Conservation (phyloP, 2,113 vertebrate species). For the Carlito syrichta region DNA sequence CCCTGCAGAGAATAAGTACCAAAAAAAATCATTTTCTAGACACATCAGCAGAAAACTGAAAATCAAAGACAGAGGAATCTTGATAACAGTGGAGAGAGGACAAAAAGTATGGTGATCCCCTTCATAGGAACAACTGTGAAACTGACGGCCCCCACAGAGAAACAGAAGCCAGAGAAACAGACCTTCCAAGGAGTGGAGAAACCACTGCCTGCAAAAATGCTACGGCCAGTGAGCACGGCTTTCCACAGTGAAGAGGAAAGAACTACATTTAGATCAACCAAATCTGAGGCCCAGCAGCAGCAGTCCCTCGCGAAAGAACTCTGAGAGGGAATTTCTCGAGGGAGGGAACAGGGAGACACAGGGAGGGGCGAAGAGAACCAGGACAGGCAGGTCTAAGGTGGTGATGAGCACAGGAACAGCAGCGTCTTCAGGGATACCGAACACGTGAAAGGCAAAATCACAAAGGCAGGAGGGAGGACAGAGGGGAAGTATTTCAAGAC, state of each 20-base stretch:
- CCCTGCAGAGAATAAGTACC: not conserved
- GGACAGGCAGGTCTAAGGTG: slow-evolving; percentile 25
- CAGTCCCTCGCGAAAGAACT: not conserved
- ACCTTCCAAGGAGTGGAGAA: not conserved
- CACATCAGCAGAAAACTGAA: not conserved
- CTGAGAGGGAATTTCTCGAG: not conserved
- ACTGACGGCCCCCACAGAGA: not conserved
- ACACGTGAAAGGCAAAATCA: not conserved
- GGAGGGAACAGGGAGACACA: not conserved
- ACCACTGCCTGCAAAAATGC: not conserved
- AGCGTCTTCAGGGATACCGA: not conserved
- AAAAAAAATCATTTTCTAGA: not conserved
- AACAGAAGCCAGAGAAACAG: not conserved
- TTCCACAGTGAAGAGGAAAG: not conserved
- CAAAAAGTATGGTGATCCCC: not conserved
- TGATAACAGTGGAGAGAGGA: not conserved
- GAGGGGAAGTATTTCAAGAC: not conserved
- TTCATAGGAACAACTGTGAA: not conserved
- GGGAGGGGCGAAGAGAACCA: not conserved
- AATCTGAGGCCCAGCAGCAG: not conserved
- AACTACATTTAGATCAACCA: not conserved
- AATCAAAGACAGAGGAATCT: slow-evolving; percentile 38
- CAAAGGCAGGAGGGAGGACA: not conserved
- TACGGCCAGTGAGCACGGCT: not conserved
- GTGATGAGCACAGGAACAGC: not conserved